phyloP scores from a whole-genome alignment of 1,140 invertebrate species.

The Cherax destructor region DNA sequence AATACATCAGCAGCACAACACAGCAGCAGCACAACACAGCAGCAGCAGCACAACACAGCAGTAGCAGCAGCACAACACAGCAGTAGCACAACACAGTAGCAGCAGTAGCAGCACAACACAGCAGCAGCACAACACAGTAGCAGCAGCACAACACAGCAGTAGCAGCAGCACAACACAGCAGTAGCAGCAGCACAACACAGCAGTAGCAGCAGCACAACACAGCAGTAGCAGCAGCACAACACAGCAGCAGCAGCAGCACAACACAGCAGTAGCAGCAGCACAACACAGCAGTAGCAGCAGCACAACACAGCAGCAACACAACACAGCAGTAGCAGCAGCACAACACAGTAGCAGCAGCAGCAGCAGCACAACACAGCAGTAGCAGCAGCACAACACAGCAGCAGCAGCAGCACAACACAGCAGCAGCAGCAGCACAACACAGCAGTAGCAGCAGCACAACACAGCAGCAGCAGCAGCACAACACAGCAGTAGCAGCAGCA shows the following conservation, averaged over 20 bases:
- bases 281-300: too few species aligned
- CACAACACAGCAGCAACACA: not conserved
- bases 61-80: too few species aligned
- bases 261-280: too few species aligned
- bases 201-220: too few species aligned
- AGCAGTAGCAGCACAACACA: not conserved
- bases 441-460: not conserved
- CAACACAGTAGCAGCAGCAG: not conserved
- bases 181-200: too few species aligned
- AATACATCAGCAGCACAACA: too few species aligned
- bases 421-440: not conserved
- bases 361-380: not conserved
- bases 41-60: not conserved
- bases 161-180: too few species aligned
- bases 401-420: not conserved
- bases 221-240: not conserved
- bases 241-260: not conserved
- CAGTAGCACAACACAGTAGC: not conserved
- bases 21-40: too few species aligned
- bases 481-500: too few species aligned
- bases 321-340: not conserved
- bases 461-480: too few species aligned
- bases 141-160: not conserved
- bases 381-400: too few species aligned
- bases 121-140: too few species aligned